phyloP scores from a whole-genome alignment of 2,113 vertebrate genomes.

The Pterocles orientalis region DNA sequence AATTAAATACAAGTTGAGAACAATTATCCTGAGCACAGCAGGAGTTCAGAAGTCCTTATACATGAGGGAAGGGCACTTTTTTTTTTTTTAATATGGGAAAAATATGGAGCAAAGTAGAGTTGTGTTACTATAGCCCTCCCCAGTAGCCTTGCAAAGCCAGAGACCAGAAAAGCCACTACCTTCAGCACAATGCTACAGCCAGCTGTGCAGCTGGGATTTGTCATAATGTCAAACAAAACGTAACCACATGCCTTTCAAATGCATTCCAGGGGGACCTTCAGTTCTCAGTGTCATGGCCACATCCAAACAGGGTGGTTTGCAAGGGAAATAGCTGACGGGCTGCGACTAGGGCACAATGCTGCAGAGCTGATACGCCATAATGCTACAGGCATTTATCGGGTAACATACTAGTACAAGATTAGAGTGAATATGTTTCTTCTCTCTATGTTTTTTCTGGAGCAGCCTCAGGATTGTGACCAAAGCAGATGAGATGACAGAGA shows the following conservation, averaged over 20 bases:
- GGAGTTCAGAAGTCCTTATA: not conserved
- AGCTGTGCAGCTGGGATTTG: not conserved
- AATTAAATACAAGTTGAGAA: slow-evolving; percentile 12
- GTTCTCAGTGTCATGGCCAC: not conserved
- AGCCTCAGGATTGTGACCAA: not conserved
- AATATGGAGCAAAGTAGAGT: not conserved
- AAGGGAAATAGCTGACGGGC: not conserved
- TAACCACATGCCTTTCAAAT: not conserved
- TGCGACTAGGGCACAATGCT: not conserved
- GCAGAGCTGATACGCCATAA: not conserved
- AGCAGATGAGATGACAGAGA: not conserved
- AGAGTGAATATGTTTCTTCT: not conserved
- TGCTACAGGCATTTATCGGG: not conserved
- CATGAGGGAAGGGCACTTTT: not conserved
- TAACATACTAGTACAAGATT: not conserved
- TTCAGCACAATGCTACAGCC: not conserved
- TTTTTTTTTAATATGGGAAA: not conserved
- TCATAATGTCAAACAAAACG: not conserved
- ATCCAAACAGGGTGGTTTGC: not conserved
- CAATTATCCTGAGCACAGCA: not conserved
- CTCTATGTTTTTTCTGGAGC: not conserved
- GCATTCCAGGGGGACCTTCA: not conserved
- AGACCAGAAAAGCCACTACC: not conserved
- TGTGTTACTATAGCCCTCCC: not conserved
- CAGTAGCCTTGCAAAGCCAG: not conserved